Percentiles rank a stretch among this genome's conserved stretches.
Evolutionary conservation across 2,113 vertebrate genomes (phyloP).

Genomic region (Eolophus roseicapilla): DNA sequence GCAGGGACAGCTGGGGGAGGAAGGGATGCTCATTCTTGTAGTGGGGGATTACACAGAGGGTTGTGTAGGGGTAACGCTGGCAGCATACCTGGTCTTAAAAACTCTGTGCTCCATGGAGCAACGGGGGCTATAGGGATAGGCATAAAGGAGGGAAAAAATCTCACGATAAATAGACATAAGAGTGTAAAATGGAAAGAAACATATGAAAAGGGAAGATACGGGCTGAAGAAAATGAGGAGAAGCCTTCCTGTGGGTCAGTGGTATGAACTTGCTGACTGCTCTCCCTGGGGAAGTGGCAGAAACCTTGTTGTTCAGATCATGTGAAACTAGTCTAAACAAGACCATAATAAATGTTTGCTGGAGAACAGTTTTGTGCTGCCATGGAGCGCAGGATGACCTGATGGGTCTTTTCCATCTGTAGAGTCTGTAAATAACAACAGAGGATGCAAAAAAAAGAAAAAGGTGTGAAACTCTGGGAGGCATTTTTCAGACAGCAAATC

Average conservation of each 20-base stretch:
- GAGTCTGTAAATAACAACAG: constrained; percentile 2
- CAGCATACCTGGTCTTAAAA: not conserved
- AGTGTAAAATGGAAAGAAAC: not conserved
- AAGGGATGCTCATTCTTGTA: not conserved
- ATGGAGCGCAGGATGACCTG: not conserved
- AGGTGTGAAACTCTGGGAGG: not conserved
- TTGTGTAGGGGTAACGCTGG: not conserved
- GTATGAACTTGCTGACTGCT: not conserved
- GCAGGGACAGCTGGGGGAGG: rapidly evolving
- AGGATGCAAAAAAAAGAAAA: not conserved
- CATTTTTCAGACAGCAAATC: not conserved
- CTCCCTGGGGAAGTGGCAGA: not conserved
- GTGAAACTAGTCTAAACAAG: constrained; percentile 31
- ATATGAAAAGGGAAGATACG: not conserved
- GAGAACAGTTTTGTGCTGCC: not conserved
- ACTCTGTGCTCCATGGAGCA: not conserved
- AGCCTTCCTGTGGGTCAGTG: not conserved
- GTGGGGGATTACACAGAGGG: rapidly evolving
- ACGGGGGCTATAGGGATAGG: not conserved
- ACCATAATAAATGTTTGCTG: constrained; percentile 25
- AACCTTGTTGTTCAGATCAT: not conserved
- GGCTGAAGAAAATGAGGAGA: not conserved
- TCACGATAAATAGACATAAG: not conserved
- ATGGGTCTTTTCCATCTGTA: constrained; percentile 15
- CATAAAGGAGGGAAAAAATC: not conserved